Evolutionary conservation across 2,113 vertebrate genomes (phyloP).

Genomic region (Pangasianodon gigas): DNA sequence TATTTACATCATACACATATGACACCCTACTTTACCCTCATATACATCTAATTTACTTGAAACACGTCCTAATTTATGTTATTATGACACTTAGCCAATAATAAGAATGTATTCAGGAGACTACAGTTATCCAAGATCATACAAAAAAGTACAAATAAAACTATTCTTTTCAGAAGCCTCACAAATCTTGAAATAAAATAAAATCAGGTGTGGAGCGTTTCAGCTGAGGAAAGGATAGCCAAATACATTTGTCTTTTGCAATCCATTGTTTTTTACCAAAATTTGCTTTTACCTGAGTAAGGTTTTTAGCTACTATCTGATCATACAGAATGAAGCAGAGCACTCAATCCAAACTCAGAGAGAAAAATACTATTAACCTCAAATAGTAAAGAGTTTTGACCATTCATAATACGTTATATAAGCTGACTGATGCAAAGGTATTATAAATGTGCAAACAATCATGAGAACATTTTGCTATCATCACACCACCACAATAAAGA

Average conservation of each 20-base stretch:
- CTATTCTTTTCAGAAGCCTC: not conserved
- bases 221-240: not conserved
- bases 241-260: not conserved
- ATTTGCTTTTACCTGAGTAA: not conserved
- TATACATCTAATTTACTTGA: not conserved
- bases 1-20: not conserved
- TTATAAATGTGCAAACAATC: not conserved
- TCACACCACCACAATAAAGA: not conserved
- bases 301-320: not conserved
- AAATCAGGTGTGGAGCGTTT: not conserved
- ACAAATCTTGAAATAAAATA: not conserved
- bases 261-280: not conserved
- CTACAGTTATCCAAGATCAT: not conserved
- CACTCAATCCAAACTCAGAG: not conserved
- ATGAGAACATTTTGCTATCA: not conserved
- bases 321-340: not conserved
- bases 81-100: not conserved
- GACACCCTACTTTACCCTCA: not conserved
- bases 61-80: not conserved
- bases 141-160: not conserved
- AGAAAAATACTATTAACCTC: not conserved
- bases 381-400: not conserved
- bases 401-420: not conserved
- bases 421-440: not conserved
- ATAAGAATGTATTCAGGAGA: not conserved